Conservation (phyloP, 2,888 invertebrate species). For the Synergus laeviventris region DNA sequence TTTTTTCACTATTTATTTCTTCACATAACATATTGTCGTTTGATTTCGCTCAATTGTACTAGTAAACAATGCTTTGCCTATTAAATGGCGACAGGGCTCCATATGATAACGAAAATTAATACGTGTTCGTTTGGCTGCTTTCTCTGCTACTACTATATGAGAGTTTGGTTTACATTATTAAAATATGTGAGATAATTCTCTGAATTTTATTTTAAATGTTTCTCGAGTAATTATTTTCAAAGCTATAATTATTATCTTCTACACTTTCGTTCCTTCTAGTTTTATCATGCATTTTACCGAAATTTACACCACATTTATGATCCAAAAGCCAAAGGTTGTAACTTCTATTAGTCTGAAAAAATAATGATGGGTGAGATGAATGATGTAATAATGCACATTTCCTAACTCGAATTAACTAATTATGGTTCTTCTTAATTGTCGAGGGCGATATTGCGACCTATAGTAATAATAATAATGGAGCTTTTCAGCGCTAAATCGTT, state of each 20-base stretch:
- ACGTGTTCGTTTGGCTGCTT: constrained; percentile 47
- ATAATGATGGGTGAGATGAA: too few relatives aligned
- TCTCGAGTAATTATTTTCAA: neutral
- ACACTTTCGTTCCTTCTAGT: neutral
- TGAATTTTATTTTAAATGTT: neutral
- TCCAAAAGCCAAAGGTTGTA: neutral
- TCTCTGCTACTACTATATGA: neutral
- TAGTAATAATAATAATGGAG: neutral
- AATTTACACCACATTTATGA: too few relatives aligned
- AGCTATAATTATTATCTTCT: neutral
- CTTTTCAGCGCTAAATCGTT: neutral
- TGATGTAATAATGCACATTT: too few relatives aligned
- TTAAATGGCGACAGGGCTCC: constrained; percentile 58
- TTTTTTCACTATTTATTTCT: constrained; percentile 17
- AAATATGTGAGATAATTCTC: neutral
- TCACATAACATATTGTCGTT: constrained; percentile 53
- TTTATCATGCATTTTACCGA: neutral
- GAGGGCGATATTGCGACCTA: too few relatives aligned
- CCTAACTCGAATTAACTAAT: too few relatives aligned
- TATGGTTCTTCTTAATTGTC: too few relatives aligned
- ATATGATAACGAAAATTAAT: constrained; percentile 66
- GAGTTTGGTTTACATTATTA: neutral
- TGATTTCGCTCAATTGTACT: constrained; percentile 62
- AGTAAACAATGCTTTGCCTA: constrained; percentile 61
- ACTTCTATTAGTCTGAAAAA: neutral